These are phyloP conservation scores for Leucophora obtusa DNA, from an alignment of 2,888 invertebrate genomes.

Conservation along the genomic window DNA sequence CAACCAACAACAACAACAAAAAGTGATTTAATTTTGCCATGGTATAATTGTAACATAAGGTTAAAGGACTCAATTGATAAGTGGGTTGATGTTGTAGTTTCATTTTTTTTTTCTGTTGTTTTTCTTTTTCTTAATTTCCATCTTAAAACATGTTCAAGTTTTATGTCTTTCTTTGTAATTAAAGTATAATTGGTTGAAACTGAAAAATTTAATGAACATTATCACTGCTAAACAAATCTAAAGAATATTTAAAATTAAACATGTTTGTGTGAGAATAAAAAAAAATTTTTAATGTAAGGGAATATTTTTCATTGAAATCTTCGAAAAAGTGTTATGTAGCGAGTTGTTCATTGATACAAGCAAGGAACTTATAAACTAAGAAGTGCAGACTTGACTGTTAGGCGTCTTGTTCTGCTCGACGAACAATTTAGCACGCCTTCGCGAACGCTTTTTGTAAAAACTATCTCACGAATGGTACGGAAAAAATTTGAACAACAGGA, in stretches of 20 bases:
- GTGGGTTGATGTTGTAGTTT: constrained; percentile 50
- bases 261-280: no score
- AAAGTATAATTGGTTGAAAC: constrained; percentile 43
- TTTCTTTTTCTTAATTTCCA: constrained; percentile 29
- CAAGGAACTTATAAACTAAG: no score
- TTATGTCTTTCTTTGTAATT: constrained; percentile 48
- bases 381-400: no score
- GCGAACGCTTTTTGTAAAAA: no score
- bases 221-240: not conserved
- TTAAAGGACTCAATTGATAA: constrained; percentile 63
- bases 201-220: not conserved
- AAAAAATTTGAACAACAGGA: no score
- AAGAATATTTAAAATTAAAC: not conserved
- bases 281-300: no score
- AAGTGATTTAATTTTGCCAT: constrained; percentile 58
- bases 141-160: constrained; percentile 53
- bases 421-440: no score
- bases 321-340: no score
- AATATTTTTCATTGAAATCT: no score
- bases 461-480: no score
- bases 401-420: no score
- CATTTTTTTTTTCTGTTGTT: not conserved
- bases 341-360: no score
- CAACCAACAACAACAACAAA: constrained; percentile 22
- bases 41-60: constrained; percentile 62